Evolutionary conservation across 2,113 vertebrate genomes (phyloP), one percentile per base, ranked within the genome.

Genomic region (Forbesichthys papilliferus): DNA sequence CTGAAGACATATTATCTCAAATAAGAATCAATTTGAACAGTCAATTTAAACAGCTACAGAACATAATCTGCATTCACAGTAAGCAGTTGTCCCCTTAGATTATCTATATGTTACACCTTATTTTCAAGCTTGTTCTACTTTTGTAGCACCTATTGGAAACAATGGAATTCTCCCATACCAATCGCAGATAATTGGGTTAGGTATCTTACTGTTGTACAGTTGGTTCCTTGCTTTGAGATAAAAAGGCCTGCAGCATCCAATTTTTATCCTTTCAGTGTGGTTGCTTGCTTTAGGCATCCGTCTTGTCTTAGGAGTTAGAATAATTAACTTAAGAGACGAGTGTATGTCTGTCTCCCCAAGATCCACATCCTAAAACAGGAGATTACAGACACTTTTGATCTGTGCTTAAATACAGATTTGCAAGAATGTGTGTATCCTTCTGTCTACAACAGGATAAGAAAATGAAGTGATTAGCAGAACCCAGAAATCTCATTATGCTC

Each of bases 361-460:
- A 82, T 78, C 72, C 33, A 48, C 76, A 59, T 83, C 68, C 74
- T 80, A 84, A 86, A 64, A 54, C 78, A 42, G 14, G 61, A 87
- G 85, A 89, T 88, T 87, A 84, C 73, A 81, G 64, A 63, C 56
- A 68, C 74, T 73, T 88, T 84, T 82, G 69, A 84, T 88, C 84
- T 74, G 75, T 77, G 80, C 80, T 80, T 81, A 74, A 81, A 82
- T 63, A 73, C 66, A 80, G 74, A 86, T 86, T 77, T 90, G 82
- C 66, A 81, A 12, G 66, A 77, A 68, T 69, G 74, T 66, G 65
- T 72, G 67, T 78, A 82, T 75, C 48, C 64, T 46, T 66, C 59
- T 63, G 71, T 80, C 64, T 73, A 80, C 74, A 81, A 77, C 77
- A 55, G 70, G 66, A 80, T 69, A 74, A 75, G 9, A 56, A 78